Percentiles rank a stretch among this genome's conserved stretches.
These are phyloP conservation scores for Drosophila mimetica DNA, from an alignment of 2,888 invertebrate species.

Conservation along the genomic window DNA sequence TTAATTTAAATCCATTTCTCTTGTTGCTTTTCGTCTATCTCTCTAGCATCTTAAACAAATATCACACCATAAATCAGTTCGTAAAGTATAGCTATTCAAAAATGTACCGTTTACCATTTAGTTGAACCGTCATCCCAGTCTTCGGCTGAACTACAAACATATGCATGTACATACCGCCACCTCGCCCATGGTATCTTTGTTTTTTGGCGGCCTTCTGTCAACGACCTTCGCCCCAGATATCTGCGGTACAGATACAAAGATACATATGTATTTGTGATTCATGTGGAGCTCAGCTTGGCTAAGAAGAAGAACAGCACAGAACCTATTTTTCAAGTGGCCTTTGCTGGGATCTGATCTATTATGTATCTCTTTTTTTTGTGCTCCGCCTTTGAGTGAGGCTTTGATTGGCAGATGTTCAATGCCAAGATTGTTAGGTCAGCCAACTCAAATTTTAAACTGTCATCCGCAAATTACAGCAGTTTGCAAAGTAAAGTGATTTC, in stretches of 20 bases:
- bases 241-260: conserved; percentile 24
- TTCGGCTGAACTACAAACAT: not conserved
- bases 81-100: not conserved
- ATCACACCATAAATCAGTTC: not conserved
- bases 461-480: too few relatives aligned
- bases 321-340: conserved; percentile 11
- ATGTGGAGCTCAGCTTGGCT: not conserved
- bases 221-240: conserved; percentile 67
- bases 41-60: not conserved
- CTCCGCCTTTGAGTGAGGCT: not conserved
- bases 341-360: conserved; percentile 1
- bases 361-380: not conserved
- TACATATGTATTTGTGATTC: conserved; percentile 13
- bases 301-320: not conserved
- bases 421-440: conserved; percentile 19
- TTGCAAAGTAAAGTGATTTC: too few relatives aligned
- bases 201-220: conserved; percentile 51
- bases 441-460: not conserved
- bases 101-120: conserved; percentile 1
- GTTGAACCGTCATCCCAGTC: not conserved
- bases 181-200: conserved; percentile 23
- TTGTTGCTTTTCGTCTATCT: not conserved
- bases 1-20: not conserved
- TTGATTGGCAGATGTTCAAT: conserved; percentile 22
- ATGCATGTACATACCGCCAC: conserved; percentile 1